Base-by-base conservation (phyloP, 1,140 invertebrate genomes). In the Bombus waltoni region DNA sequence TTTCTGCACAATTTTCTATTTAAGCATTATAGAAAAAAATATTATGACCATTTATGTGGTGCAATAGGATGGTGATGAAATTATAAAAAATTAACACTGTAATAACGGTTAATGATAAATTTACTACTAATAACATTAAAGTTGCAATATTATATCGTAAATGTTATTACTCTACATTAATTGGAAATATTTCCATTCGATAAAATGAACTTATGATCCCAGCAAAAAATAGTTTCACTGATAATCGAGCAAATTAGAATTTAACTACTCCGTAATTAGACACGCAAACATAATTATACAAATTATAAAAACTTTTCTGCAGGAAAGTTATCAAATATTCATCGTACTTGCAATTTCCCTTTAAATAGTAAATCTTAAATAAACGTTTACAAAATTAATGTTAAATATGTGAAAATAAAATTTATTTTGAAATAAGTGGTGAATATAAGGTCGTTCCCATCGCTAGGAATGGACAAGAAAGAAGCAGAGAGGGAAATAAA, bases 381-480 rank as follows among this genome's bases (percentile, higher is more conserved):
- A 22, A 53, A 53, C 18, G 18, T n/a, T 28, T 62, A 28, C 10
- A 11, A 59, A 62, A n/a, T 62, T n/a, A 62, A 62, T n/a, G 25
- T 62, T n/a, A 62, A 62, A 62, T 4, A 1, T 59, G 15, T 28
- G 38, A 38, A 59, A 76, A 28, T 1, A 38, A 35, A 53, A 28
- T 71, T 53, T 10, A 2, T 40, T 28, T 38, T n/a, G 2, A 15
- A 25, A 11, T 22, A 42, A 42, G 25, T 72, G 9, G 1, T 8
- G 22, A 47, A 28, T 15, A 62, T n/a, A 40, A 44, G 53, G 44
- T 85, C 83, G 57, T 80, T 85, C 42, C 76, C 83, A 80, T 85
- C 83, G 35, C 83, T 85, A 47, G 25, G 47, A 38, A 11, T 1
- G 53, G 25, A 18, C 4, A 32, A 6, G 18, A 53, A 85, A 32